These are phyloP conservation scores for Maniola jurtina DNA, from an alignment of 1,140 invertebrate species.

Conservation along the genomic window DNA sequence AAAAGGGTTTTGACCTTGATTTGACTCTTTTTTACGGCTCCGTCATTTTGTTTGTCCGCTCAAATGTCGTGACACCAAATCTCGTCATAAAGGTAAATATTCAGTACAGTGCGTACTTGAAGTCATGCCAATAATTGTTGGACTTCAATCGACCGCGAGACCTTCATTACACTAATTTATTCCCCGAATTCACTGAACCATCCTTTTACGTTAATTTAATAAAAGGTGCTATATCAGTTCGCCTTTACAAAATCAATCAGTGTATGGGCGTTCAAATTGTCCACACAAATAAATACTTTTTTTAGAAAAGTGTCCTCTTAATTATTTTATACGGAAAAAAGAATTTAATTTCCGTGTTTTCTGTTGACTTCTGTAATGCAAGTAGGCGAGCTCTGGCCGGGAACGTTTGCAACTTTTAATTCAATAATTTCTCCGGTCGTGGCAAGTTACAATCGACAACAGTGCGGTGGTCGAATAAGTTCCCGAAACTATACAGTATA, in stretches of 20 bases:
- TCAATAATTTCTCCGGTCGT: no score
- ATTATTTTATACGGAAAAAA: no score
- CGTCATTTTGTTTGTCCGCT: conserved; percentile 24
- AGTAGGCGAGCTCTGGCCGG: no score
- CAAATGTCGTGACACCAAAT: conserved; percentile 54
- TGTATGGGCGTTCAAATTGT: background rate
- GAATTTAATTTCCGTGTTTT: no score
- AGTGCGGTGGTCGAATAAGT: no score
- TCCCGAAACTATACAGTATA: no score
- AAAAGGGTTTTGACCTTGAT: no score
- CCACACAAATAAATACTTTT: background rate
- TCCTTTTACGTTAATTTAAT: conserved; percentile 38
- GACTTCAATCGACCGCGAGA: conserved; percentile 64
- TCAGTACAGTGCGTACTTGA: conserved; percentile 67
- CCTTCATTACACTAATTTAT: conserved; percentile 64
- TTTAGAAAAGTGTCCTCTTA: no score
- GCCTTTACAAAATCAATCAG: background rate
- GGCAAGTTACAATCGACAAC: no score
- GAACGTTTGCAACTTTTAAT: no score
- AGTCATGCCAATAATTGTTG: conserved; percentile 66
- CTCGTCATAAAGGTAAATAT: conserved; percentile 65
- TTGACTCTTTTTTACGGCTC: no score
- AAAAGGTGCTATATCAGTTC: conserved; percentile 4
- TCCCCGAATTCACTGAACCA: conserved; percentile 48
- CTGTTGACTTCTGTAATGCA: no score